Conservation (phyloP, 2,888 invertebrate genomes). For the Venusia cambrica region DNA sequence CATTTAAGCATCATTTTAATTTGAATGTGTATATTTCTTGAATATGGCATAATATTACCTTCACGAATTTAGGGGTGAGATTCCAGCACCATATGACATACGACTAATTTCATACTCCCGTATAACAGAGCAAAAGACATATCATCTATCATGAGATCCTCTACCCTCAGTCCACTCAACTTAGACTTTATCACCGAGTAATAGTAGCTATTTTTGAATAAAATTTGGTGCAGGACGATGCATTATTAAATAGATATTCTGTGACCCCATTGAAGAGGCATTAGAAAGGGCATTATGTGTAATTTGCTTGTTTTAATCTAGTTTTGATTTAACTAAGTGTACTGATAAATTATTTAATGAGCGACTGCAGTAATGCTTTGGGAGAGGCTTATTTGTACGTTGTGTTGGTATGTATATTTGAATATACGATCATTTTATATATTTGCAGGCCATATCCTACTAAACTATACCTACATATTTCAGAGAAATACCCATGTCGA, state of each 20-base stretch:
- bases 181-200: no score
- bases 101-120: slow-evolving; percentile 43
- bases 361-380: slow-evolving; percentile 20
- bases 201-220: no score
- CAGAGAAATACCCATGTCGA: no score
- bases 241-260: slow-evolving; percentile 70
- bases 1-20: no score
- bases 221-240: slow-evolving; percentile 49
- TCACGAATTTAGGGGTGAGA: no score
- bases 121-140: slow-evolving; percentile 55
- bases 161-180: slow-evolving; percentile 13
- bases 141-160: slow-evolving; percentile 56
- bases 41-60: no score
- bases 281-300: slow-evolving; percentile 63
- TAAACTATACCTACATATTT: no score
- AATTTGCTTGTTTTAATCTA: slow-evolving; percentile 77
- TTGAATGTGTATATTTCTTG: no score
- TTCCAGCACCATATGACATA: slow-evolving; percentile 20
- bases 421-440: no score
- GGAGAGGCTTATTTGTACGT: slow-evolving; percentile 1
- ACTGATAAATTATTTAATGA: slow-evolving; percentile 65
- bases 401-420: no score
- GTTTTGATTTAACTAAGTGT: slow-evolving; percentile 75
- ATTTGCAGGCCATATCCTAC: no score
- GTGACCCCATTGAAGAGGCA: slow-evolving; percentile 71